phyloP scores from a whole-genome alignment of 2,113 vertebrate species.

The pig (Sus scrofa) region T2T-Sscrofa CM000814.6:42735501-42736000 shows the following conservation, averaged over 20 bases:
- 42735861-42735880: not conserved
- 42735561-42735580: fast-evolving
- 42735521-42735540: not conserved
- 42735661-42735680: not conserved
- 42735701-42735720: not conserved
- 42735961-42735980: not conserved
- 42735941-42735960: not conserved
- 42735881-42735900: not conserved
- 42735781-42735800: too few species aligned
- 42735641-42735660: not conserved
- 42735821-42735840: not conserved
- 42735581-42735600: not conserved
- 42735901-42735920: not conserved
- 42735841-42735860: not conserved
- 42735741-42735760: fast-evolving
- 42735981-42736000: not conserved
- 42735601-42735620: not conserved
- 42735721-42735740: not conserved
- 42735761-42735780: not conserved
- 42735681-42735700: fast-evolving
- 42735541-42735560: not conserved
- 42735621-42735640: not conserved
- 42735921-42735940: not conserved
- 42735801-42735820: not conserved
- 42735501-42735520: too few species aligned